These are phyloP conservation scores for Apodemus speciosus DNA, from an alignment of 2,113 vertebrate genomes.

Conservation along the genomic window DNA sequence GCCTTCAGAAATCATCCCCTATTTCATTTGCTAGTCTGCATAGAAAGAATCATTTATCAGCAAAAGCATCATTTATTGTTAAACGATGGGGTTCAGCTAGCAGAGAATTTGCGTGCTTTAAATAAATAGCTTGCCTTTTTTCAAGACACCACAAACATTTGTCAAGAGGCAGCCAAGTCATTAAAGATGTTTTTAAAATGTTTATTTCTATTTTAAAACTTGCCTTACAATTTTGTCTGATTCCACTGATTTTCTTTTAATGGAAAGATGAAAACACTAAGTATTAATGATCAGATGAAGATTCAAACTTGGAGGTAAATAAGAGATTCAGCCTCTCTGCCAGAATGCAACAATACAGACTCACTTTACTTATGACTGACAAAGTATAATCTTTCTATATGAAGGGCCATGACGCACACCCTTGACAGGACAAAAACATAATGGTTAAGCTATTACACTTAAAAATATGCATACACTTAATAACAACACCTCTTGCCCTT, in stretches of 20 bases:
- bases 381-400: constrained; percentile 27
- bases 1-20: constrained; percentile 83
- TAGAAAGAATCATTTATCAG: constrained; percentile 87
- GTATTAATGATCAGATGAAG: background rate
- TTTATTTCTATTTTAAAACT: constrained; percentile 78
- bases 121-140: constrained; percentile 84
- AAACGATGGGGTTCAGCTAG: constrained; percentile 83
- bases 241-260: constrained; percentile 66
- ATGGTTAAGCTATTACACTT: constrained; percentile 1
- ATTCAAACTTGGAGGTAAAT: constrained; percentile 38
- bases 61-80: constrained; percentile 88
- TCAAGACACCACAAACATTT: constrained; percentile 81
- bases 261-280: constrained; percentile 57
- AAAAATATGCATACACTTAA: constrained; percentile 6
- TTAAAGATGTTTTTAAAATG: constrained; percentile 78
- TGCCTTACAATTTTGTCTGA: constrained; percentile 66
- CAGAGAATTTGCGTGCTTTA: constrained; percentile 81
- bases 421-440: constrained; percentile 41
- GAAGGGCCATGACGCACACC: background rate
- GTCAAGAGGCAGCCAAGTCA: constrained; percentile 82
- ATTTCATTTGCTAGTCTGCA: constrained; percentile 85
- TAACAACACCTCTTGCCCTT: constrained; percentile 10
- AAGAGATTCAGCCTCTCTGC: background rate
- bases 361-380: constrained; percentile 31
- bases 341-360: constrained; percentile 42